A percentile compares a stretch with the other conserved stretches of the same genome.
phyloP scores from a whole-genome alignment of 2,888 invertebrate genomes.

The Cerceris ruficornis region DNA sequence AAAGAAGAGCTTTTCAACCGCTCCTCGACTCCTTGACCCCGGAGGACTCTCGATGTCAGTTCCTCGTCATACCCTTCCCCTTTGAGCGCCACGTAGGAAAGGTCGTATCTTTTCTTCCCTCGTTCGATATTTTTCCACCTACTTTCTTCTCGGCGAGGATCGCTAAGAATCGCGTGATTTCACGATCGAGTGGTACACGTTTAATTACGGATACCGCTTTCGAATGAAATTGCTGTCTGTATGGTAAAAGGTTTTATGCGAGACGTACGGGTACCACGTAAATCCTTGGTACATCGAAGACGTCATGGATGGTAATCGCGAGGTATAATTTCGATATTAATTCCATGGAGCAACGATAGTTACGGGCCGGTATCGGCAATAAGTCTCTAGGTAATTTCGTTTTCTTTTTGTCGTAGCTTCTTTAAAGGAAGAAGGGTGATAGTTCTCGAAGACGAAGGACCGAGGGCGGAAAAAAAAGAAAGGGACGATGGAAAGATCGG shows the following conservation, averaged over 20 bases:
- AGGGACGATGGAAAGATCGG: conserved; percentile 49
- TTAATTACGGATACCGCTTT: too few relatives aligned
- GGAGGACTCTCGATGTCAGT: conserved; percentile 71
- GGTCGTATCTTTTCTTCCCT: conserved; percentile 11
- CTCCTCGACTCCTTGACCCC: conserved; percentile 81
- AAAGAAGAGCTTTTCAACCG: conserved; percentile 83
- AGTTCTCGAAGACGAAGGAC: conserved; percentile 31
- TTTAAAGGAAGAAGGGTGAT: conserved; percentile 20
- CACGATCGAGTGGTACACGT: too few relatives aligned
- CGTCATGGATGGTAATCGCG: background rate
- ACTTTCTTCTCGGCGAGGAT: background rate
- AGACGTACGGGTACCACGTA: background rate
- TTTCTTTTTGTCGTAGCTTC: conserved; percentile 27
- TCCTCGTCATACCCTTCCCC: conserved; percentile 70
- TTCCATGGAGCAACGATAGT: conserved; percentile 25
- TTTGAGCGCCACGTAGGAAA: conserved; percentile 52
- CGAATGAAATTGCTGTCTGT: too few relatives aligned
- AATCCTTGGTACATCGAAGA: background rate
- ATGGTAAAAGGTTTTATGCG: background rate
- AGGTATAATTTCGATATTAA: conserved; percentile 39
- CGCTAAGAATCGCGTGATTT: background rate
- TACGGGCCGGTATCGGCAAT: conserved; percentile 13
- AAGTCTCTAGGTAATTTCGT: conserved; percentile 50
- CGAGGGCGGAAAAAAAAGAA: conserved; percentile 32
- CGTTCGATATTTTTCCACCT: background rate